Evolutionary conservation across 1,140 invertebrate species (phyloP), one percentile per base, ranked within the genome.

Genomic region (Bombus fervidus): DNA sequence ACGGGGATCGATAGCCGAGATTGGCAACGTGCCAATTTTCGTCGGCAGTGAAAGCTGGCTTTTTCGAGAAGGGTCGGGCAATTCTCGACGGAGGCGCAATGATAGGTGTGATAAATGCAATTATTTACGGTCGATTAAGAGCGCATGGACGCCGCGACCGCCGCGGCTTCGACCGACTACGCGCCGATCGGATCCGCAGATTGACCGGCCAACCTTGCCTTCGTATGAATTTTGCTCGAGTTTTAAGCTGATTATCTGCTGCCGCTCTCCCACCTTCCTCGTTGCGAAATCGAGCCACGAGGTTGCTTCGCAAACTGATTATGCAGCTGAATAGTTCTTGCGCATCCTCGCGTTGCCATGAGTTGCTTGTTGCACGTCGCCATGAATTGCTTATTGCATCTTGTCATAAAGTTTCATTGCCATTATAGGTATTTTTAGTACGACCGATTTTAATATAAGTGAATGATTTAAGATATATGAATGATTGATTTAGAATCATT

Each of bases 121-220:
- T 95, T 95, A 95, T 95, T 95, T 94, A 95, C 94, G 94, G 92
- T 94, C 94, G 95, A 95, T 95, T 95, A 95, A 95, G 93, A 95
- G 93, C 91, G 93, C 92, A 84, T 86, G 81, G 28, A 71, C 66
- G 71, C 59, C 71, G 75, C 80, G 71, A 66, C 41, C 37, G 79
- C 81, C 81, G 86, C 89, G 81, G 77, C 39, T 86, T 81, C 73
- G 82, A 83, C 84, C 89, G 73, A 84, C 81, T 78, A 64, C 53
- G 76, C 78, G 66, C 88, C 91, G 92, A 94, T 94, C 93, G 90
- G 89, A 92, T 80, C 84, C 83, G 80, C 80, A 92, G 92, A 94
- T 93, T 92, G 90, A 91, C 89, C 78, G 74, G 83, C 83, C 80
- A 31, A 68, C 43, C 76, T 71, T 80, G 43, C 71, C 80, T 71